Evolutionary conservation across 1,140 invertebrate genomes (phyloP), one percentile per base, ranked within the genome.

Genomic region (Bacillus rossius): DNA sequence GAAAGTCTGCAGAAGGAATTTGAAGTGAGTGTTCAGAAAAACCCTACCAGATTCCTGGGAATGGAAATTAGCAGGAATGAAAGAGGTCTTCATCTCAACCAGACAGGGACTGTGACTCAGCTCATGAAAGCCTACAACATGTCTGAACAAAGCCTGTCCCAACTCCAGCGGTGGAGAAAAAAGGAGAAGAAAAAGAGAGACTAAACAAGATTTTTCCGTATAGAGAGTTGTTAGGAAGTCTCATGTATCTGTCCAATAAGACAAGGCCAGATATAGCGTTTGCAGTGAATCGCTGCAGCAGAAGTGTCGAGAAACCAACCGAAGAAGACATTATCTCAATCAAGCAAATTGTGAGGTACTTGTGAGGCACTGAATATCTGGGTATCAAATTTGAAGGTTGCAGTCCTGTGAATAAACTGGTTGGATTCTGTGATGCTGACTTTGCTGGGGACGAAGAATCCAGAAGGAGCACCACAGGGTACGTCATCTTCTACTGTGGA

Each of bases 391-490:
- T 19, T 45, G 42, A 45, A n/a, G 16, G 14, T n/a, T 8, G 20
- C 42, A 8, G 5, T 19, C 8, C 16, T 4, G 8, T 45, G 42
- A n/a, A 45, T 3, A 29, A 63, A 20, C 14, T 54, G 49, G 47
- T 17, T 13, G 57, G 34, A 0, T 74, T 61, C 55, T 48, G 55
- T 22, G 73, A 73, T 61, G 58, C 70, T 14, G 73, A 73, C 58
- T 72, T 61, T 61, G 71, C 65, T 1, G 65, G 59, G n/a, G 66
- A 67, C 61, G 8, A 20, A 2, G 26, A 51, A 1, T 60, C 57
- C 10, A 45, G 71, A 41, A 66, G 66, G 59, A 67, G 65, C 17
- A 69, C 62, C 8, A 67, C 64, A 16, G 72, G 73, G 13, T 74
- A 66, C 60, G 59, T 70, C 2, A 52, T 71, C 22, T 58, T 61